These are phyloP conservation scores for Digitonthophagus gazella DNA, from an alignment of 2,888 invertebrate genomes.

Conservation along the genomic window DNA sequence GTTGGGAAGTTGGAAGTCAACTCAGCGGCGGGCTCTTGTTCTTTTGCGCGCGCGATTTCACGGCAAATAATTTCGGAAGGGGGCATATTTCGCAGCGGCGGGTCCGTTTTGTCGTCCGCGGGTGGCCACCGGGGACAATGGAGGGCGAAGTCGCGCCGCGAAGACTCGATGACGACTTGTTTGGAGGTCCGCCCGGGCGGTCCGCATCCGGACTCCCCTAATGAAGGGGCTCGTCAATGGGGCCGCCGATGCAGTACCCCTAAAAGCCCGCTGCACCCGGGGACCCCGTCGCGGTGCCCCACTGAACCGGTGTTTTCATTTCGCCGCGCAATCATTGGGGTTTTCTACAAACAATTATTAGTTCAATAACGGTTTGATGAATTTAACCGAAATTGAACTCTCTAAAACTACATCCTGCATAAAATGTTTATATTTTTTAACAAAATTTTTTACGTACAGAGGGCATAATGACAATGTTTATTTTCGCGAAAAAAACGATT, in stretches of 20 bases:
- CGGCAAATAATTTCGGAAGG: constrained; percentile 34
- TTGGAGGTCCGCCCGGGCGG: constrained; percentile 38
- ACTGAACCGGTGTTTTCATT: not conserved
- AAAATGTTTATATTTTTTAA: too few species aligned
- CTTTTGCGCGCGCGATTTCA: constrained; percentile 31
- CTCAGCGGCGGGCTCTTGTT: constrained; percentile 20
- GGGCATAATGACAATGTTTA: too few species aligned
- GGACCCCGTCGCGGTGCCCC: not conserved
- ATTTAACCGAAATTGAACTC: too few species aligned
- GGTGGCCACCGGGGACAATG: constrained; percentile 35
- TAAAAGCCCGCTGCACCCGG: too few species aligned
- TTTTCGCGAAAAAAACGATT: too few species aligned
- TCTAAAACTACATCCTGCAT: too few species aligned
- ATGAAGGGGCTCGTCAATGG: constrained; percentile 23
- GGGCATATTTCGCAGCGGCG: constrained; percentile 25
- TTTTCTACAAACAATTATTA: not conserved
- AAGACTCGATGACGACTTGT: constrained; percentile 31
- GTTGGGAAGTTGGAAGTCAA: not conserved
- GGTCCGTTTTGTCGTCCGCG: constrained; percentile 37
- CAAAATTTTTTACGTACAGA: too few species aligned
- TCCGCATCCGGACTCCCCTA: constrained; percentile 25
- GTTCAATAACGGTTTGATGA: too few species aligned
- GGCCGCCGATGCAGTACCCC: constrained; percentile 23
- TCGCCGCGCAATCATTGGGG: not conserved
- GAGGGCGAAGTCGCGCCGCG: constrained; percentile 25